Evolutionary conservation across 2,797 vertebrate species (phyloP), one percentile per base, ranked within the genome.

Genomic region (Poecilia picta): DNA sequence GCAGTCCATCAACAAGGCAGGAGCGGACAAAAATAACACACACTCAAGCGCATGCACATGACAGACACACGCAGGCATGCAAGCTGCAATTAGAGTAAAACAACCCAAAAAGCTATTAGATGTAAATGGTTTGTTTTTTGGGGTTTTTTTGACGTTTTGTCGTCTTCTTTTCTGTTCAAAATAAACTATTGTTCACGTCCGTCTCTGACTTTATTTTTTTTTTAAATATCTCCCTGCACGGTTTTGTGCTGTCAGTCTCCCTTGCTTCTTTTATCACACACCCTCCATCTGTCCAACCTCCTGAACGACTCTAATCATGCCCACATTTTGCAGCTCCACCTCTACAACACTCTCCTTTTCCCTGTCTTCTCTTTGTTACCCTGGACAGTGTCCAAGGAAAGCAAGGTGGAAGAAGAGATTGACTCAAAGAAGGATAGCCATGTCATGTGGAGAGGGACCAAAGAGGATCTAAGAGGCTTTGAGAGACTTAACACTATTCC

Each of bases 381-480:
- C 66, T 92, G 90, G 91, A 87, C 20, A 5, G 31, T n/a, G 6
- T 88, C 90, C 91, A 90, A 80, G 57, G 70, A 82, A 82, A 74
- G 87, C 89, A 93, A 94, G 92, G 89, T 92, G 93, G 92, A 91
- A 80, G 87, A 91, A 89, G 91, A 91, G 92, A 94, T 91, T 93
- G 92, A 93, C 89, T 92, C 90, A 89, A 87, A 91, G 87, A 89
- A 89, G 90, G 88, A 94, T 91, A 92, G 92, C 88, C 87, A 81
- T 90, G 93, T 92, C 93, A 92, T 95, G 86, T 93, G 91, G 93
- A 94, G 88, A 88, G 90, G 89, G 85, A 94, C 91, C 86, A 94
- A 93, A 95, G 94, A 93, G 90, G 93, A 95, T 95, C 90, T 92
- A 93, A 92, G 88, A 90, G 90, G 94, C 95, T 96, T 95, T 94